Evolutionary conservation across 2,797 vertebrate species (phyloP).

Genomic region (Syngnathus rostellatus): DNA sequence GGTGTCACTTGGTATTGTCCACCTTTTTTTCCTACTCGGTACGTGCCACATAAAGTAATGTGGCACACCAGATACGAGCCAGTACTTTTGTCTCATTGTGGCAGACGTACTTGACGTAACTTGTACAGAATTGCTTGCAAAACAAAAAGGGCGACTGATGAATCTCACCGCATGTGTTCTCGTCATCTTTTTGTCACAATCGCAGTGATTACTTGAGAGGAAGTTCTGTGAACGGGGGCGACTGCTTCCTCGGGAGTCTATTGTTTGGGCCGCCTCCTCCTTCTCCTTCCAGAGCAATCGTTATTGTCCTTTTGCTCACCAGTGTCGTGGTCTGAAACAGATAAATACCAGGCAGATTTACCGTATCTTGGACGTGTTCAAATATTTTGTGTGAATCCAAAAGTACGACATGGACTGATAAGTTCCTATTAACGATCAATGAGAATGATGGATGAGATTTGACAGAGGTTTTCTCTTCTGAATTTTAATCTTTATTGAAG

Average conservation of each 20-base stretch:
- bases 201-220: not conserved
- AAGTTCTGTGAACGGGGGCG: conserved; percentile 12
- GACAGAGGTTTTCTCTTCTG: no score
- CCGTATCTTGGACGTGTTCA: not conserved
- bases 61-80: no score
- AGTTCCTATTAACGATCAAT: not conserved
- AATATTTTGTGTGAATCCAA: not conserved
- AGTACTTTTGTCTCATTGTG: not conserved
- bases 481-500: no score
- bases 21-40: not conserved
- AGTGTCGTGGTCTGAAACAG: conserved; percentile 16
- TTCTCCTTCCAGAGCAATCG: not conserved
- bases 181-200: not conserved
- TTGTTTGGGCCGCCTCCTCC: conserved; percentile 33
- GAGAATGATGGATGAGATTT: not conserved
- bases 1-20: not conserved
- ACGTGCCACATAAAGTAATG: no score
- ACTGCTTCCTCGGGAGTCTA: conserved; percentile 13
- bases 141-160: not conserved
- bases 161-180: not conserved
- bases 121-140: not conserved
- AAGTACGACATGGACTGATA: not conserved
- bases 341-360: not conserved
- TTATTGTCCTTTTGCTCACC: conserved; percentile 29
- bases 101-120: not conserved